Evolutionary conservation across 2,888 invertebrate species (phyloP).

Genomic region (Ophonus ardosiacus): DNA sequence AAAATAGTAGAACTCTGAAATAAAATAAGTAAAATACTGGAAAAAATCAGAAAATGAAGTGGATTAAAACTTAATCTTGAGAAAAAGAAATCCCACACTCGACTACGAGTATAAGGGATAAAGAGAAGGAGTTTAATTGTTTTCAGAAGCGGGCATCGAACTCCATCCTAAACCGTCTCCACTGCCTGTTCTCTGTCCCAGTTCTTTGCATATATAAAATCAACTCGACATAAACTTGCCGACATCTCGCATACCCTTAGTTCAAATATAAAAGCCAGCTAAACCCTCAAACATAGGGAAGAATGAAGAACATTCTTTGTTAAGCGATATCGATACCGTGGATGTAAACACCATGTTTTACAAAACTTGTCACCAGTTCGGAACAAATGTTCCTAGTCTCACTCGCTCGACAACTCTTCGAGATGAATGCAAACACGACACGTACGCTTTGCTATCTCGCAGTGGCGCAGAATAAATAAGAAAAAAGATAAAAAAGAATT

Average conservation of each 20-base stretch:
- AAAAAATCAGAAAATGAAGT: too few species aligned
- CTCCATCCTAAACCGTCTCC: background rate
- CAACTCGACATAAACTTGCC: background rate
- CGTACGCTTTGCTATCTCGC: background rate
- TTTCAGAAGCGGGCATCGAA: too few species aligned
- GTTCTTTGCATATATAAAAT: background rate
- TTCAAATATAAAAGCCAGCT: background rate
- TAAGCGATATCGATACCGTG: constrained; percentile 19
- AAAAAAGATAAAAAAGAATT: background rate
- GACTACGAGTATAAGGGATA: too few species aligned
- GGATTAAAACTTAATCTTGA: too few species aligned
- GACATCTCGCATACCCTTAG: background rate
- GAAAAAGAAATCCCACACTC: too few species aligned
- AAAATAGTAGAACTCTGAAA: too few species aligned
- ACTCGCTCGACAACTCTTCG: constrained; percentile 25
- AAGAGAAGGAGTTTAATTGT: too few species aligned
- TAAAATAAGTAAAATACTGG: too few species aligned
- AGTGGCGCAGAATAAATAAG: background rate
- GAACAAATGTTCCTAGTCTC: constrained; percentile 23
- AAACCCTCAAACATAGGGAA: background rate
- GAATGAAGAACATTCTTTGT: constrained; percentile 27
- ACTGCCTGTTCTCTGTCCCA: background rate
- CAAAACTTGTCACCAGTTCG: constrained; percentile 32
- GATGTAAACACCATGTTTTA: constrained; percentile 28
- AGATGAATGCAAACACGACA: constrained; percentile 37